phyloP scores from a whole-genome alignment of 1,140 invertebrate genomes.

The Calephelis nemesis region DNA sequence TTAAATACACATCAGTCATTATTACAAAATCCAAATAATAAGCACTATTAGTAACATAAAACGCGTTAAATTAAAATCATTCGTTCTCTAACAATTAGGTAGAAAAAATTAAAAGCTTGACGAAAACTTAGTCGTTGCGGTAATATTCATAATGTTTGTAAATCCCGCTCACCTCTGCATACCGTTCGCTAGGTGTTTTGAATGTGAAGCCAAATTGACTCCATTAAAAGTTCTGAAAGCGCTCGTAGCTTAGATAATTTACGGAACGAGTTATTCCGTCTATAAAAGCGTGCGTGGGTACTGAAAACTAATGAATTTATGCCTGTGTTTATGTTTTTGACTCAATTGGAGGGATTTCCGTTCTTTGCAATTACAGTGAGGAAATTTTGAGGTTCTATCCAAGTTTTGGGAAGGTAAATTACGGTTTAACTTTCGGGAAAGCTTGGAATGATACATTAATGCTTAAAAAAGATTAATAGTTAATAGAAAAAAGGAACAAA shows the following conservation, averaged over 20 bases:
- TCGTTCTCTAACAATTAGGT: not conserved
- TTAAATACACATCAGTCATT: too few species aligned
- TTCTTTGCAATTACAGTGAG: constrained; percentile 14
- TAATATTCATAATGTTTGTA: constrained; percentile 46
- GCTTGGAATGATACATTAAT: too few species aligned
- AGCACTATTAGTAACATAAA: too few species aligned
- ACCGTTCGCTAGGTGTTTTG: constrained; percentile 60
- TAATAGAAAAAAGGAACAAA: too few species aligned
- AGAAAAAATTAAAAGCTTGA: not conserved
- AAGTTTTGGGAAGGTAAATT: not conserved
- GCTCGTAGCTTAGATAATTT: constrained; percentile 75
- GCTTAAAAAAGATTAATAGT: too few species aligned
- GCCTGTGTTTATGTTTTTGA: constrained; percentile 53
- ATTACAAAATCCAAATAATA: too few species aligned
- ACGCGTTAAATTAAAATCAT: too few species aligned
- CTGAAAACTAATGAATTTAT: constrained; percentile 68
- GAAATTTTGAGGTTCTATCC: constrained; percentile 6
- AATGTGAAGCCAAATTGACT: constrained; percentile 73
- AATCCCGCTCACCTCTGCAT: constrained; percentile 57
- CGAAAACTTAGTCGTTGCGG: constrained; percentile 23
- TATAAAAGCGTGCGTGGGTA: constrained; percentile 45
- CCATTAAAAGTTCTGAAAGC: constrained; percentile 77
- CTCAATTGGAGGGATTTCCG: constrained; percentile 7
- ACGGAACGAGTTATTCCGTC: constrained; percentile 62
- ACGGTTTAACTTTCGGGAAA: too few species aligned